Conservation (phyloP, 2,888 invertebrate genomes). For the Leptopterna dolabrata region DNA sequence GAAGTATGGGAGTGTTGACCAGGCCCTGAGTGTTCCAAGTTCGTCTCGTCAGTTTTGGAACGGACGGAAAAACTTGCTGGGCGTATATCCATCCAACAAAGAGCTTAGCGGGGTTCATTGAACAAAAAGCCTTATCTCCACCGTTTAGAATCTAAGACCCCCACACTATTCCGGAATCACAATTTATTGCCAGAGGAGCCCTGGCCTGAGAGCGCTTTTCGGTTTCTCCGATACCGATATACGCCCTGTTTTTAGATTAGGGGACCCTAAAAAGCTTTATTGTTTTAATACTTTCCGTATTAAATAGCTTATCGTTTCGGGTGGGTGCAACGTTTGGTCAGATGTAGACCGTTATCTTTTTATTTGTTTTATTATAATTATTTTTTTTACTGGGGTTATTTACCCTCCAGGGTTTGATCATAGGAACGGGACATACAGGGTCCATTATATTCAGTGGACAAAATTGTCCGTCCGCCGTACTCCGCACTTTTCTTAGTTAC, state of each 20-base stretch:
- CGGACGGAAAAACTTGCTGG: not conserved
- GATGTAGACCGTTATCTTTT: not conserved
- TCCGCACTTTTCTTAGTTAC: too few species aligned
- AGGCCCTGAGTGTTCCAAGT: too few species aligned
- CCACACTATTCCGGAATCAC: not conserved
- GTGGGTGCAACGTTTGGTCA: not conserved
- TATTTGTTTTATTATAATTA: too few species aligned
- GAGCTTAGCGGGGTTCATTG: not conserved
- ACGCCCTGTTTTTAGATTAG: not conserved
- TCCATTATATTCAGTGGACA: too few species aligned
- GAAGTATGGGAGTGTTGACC: too few species aligned
- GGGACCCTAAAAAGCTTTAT: not conserved
- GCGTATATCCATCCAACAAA: not conserved
- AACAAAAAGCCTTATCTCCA: not conserved
- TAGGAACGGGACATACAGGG: too few species aligned
- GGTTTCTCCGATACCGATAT: not conserved
- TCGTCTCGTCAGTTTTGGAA: not conserved
- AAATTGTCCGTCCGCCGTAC: too few species aligned
- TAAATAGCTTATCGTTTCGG: not conserved
- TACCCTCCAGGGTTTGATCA: too few species aligned
- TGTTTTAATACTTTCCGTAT: not conserved
- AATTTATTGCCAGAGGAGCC: not conserved
- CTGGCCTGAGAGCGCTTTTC: not conserved
- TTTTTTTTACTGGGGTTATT: too few species aligned
- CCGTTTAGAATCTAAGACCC: not conserved